Conservation (phyloP, 1,140 invertebrate genomes). For the Rhopalosiphum maidis region DNA sequence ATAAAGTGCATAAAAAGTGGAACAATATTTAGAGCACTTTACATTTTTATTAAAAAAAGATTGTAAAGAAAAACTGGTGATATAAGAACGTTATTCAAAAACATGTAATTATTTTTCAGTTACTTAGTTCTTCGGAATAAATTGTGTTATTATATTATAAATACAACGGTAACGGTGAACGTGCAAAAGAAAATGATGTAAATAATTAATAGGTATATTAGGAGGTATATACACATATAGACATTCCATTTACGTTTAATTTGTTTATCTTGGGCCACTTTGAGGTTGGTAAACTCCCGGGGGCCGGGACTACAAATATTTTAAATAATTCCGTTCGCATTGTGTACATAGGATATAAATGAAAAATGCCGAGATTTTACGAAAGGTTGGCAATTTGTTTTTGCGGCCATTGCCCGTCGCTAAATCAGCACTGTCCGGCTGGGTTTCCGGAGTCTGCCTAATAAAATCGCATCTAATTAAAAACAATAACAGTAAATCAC, state of each 20-base stretch:
- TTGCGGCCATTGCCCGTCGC: neutral
- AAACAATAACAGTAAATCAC: slow-evolving; percentile 38
- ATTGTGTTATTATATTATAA: neutral
- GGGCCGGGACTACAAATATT: neutral
- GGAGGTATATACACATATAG: neutral
- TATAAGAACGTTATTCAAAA: neutral
- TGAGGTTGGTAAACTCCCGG: neutral
- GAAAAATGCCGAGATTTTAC: slow-evolving; percentile 21
- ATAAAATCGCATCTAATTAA: slow-evolving; percentile 44
- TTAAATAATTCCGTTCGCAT: slow-evolving; percentile 15
- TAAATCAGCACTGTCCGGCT: neutral
- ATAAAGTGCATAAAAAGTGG: neutral
- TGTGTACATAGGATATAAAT: slow-evolving; percentile 27
- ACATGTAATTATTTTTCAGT: neutral
- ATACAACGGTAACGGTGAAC: neutral
- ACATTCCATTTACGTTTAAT: slow-evolving; percentile 12
- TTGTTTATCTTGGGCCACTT: slow-evolving; percentile 1
- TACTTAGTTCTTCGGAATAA: neutral
- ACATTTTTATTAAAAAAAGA: neutral
- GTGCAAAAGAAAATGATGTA: neutral
- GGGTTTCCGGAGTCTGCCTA: neutral
- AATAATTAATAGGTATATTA: slow-evolving; percentile 10
- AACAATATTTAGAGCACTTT: neutral
- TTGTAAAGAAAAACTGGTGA: neutral
- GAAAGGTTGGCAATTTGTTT: slow-evolving; percentile 44